Evolutionary conservation across 2,888 invertebrate species (phyloP), one percentile per base, ranked within the genome.

Genomic region (Proisotoma minuta): DNA sequence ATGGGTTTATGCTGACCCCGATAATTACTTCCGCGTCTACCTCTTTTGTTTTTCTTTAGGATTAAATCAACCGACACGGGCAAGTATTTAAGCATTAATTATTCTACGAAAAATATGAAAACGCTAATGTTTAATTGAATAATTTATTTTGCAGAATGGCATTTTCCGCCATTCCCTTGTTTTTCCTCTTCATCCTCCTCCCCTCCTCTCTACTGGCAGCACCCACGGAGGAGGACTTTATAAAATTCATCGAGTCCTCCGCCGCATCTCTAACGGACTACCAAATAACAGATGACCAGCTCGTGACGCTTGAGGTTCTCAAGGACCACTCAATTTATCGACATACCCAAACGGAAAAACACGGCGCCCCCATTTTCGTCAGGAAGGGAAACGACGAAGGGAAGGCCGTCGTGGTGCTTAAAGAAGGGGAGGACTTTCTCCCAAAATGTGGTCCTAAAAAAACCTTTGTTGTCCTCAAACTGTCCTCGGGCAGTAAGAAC

Each of bases 381-480:
- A 15, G 59, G 23, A 1, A 1, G n/a, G 50, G 50, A 18, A 23
- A 29, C 18, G 59, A 59, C 24, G 50, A 18, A n/a, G 59, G 40
- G n/a, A 50, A 59, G 20, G 8, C 22, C 2, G 59, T 51, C 1
- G 26, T 59, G 4, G 40, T 59, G 8, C 39, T 59, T 18, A 8
- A 39, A 18, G 18, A 18, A 3, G 59, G 51, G 20, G 39, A 59
- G 39, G 59, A 59, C 20, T 29, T 18, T 23, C 24, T 59, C 5
- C 39, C 34, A 10, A 1, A 15, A 1, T 50, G 59, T 27, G 26
- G 20, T 10, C 22, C 12, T 8, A 20, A 50, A 4, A 59, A 40
- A 26, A 59, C 59, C 1, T 39, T 24, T 18, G 51, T 59, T 18
- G 40, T 51, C 1, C 50, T 59, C 0, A 39, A 24, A 10, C 28